Conservation (phyloP, 2,888 invertebrate species). For the Dicroscelio sp. region DNA sequence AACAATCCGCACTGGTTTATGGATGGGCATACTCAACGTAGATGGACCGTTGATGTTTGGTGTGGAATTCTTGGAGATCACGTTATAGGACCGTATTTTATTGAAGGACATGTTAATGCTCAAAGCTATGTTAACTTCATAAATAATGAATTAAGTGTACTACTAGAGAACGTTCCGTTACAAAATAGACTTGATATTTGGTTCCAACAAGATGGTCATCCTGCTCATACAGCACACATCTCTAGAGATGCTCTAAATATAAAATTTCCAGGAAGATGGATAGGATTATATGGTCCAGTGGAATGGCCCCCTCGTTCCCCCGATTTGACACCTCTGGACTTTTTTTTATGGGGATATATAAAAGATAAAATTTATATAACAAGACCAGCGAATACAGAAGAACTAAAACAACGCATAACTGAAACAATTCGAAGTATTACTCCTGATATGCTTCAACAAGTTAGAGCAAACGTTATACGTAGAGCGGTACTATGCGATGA, state of each 20-base stretch:
- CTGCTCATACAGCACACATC: background rate
- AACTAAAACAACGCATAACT: background rate
- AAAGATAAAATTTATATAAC: background rate
- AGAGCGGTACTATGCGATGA: background rate
- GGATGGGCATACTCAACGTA: background rate
- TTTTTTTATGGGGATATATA: constrained; percentile 7
- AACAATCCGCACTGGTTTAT: background rate
- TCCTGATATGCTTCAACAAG: background rate
- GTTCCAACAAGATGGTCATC: constrained; percentile 12
- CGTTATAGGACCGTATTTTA: background rate
- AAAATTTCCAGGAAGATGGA: background rate
- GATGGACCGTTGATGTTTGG: background rate
- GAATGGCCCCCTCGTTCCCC: background rate
- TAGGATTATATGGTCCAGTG: background rate
- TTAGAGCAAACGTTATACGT: background rate
- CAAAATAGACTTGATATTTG: background rate
- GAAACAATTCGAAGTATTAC: background rate
- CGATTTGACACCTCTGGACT: background rate
- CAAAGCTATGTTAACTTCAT: background rate
- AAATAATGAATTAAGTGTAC: background rate
- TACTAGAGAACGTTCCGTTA: background rate
- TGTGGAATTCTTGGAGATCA: background rate
- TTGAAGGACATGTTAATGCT: background rate
- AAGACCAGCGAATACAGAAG: background rate
- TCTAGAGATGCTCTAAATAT: background rate